Evolutionary conservation across 2,797 vertebrate genomes (phyloP), one percentile per base, ranked within the genome.

Genomic region (Danio choprae): DNA sequence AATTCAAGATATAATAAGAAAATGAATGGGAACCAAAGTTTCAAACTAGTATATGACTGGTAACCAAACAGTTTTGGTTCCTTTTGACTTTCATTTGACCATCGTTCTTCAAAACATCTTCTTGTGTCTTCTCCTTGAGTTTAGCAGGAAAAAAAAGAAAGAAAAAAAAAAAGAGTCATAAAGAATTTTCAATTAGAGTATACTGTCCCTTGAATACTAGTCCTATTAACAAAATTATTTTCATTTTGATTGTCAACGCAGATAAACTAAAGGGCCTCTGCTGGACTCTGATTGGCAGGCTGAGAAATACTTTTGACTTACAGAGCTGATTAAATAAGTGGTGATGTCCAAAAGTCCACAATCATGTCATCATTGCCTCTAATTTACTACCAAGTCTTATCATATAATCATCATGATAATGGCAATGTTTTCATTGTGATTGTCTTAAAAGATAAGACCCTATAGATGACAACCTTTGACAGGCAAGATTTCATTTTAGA

Each of bases 401-500:
- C 48, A 20, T 38, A 6, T 20, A 71, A 79, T 79, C 20, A 79
- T 60, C 20, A 43, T 29, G 11, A 44, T 44, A 72, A 64, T n/a
- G 59, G 63, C 46, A 22, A 71, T 64, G 53, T 79, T 71, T 55
- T 79, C 4, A 20, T 20, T 16, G 22, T 20, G 78, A 80, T 58
- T 40, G 20, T 56, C 43, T 18, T 38, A 63, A 46, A 46, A 44
- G 69, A 80, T 80, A 55, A 53, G 38, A 55, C 38, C 11, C 48
- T 8, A 44, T 46, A 22, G 22, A 73, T 58, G 50, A 80, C 71
- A 69, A 80, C 69, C 78, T 80, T 65, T 73, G 69, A 65, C 20
- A 80, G 50, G 22, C 2, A 73, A 55, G 78, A 80, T 73, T 80
- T 80, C 20, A 65, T 80, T 73, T 73, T 58, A 80, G 78, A 80